Percentiles rank a stretch among this genome's conserved stretches.
Evolutionary conservation across 30 jellyfish, hydroid and myxozoan species (phyloP).

Genomic region (Haliclystus octoradiatus): DNA sequence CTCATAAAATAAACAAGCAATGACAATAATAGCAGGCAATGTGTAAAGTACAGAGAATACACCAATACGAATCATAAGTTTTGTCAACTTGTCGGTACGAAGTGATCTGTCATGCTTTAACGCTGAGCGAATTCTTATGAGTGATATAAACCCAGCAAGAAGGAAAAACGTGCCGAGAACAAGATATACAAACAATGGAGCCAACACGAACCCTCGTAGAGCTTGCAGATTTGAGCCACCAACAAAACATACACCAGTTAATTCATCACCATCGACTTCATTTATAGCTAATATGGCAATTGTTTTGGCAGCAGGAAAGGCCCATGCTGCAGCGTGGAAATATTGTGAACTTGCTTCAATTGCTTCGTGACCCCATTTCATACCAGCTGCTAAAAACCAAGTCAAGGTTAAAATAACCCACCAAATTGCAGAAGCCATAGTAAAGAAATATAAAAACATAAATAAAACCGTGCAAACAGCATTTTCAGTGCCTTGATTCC

Average conservation of each 20-base stretch:
- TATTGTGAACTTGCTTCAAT: constrained; percentile 90
- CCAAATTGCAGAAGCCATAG: constrained; percentile 98
- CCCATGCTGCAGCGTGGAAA: constrained; percentile 99
- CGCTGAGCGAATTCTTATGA: constrained; percentile 79
- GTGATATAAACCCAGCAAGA: constrained; percentile 88
- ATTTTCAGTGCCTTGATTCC: constrained; percentile 95
- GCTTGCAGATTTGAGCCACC: constrained; percentile 93
- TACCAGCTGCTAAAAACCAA: constrained; percentile 97
- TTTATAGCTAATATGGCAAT: constrained; percentile 93
- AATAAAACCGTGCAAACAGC: constrained; percentile 94
- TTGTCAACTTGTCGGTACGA: constrained; percentile 89
- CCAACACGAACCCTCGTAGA: constrained; percentile 86
- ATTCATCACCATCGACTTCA: constrained; percentile 94
- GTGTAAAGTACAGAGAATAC: constrained; percentile 87
- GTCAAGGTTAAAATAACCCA: constrained; percentile 93
- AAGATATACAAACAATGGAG: constrained; percentile 79
- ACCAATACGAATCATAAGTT: constrained; percentile 89
- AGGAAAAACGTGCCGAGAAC: constrained; percentile 87
- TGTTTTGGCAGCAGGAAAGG: constrained; percentile 98
- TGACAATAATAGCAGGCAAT: constrained; percentile 93
- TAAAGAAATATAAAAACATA: constrained; percentile 83
- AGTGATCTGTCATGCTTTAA: constrained; percentile 80
- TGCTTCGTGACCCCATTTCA: constrained; percentile 99
- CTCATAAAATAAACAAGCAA: constrained; percentile 95
- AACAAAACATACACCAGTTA: constrained; percentile 93